phyloP scores from a whole-genome alignment of 2,888 invertebrate species.

The Lamellibrachia columna region DNA sequence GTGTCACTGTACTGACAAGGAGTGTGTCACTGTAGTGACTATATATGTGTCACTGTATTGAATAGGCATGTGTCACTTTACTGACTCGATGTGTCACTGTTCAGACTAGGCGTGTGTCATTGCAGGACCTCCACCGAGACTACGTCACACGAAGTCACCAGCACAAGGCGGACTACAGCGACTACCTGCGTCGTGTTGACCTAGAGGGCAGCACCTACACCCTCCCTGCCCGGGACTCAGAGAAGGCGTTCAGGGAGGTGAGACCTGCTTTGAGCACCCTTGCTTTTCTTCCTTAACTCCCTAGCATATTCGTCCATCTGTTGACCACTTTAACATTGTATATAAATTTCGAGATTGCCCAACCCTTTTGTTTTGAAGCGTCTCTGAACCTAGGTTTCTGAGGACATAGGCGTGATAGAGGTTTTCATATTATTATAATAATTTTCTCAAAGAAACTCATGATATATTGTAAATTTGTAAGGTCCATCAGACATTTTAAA shows the following conservation, averaged over 20 bases:
- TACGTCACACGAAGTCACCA: constrained; percentile 51
- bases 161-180: constrained; percentile 54
- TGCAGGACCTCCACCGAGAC: constrained; percentile 57
- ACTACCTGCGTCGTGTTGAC: constrained; percentile 54
- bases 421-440: not conserved
- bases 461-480: not conserved
- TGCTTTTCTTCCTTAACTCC: not conserved
- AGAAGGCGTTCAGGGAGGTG: constrained; percentile 6
- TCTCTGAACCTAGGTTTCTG: not conserved
- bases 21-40: not conserved
- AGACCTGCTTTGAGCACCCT: not conserved
- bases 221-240: not conserved
- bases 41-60: not conserved
- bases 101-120: not conserved
- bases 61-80: not conserved
- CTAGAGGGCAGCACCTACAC: constrained; percentile 48
- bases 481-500: not conserved
- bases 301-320: no score
- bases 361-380: no score
- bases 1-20: no score
- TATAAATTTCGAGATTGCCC: no score
- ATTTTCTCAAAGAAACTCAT: not conserved
- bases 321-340: no score
- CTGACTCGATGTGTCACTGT: no score
- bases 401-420: no score